These are phyloP conservation scores for Rhinatrema bivittatum DNA, from an alignment of 2,797 vertebrate species.

Conservation along the genomic window DNA sequence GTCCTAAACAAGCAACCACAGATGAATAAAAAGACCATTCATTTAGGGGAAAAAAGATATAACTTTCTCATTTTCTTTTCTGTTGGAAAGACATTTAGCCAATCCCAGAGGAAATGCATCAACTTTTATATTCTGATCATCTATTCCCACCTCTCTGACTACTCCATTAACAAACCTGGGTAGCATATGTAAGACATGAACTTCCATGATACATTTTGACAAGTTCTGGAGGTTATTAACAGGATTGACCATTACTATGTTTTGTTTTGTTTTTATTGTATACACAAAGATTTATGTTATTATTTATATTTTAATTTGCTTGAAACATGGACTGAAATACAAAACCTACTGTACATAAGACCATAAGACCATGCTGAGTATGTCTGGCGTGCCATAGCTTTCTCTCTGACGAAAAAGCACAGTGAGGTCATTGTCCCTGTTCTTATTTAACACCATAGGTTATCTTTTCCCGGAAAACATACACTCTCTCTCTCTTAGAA, in stretches of 20 bases:
- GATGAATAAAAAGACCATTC: conserved; percentile 73
- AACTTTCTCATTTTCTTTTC: conserved; percentile 67
- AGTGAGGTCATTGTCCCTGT: no score
- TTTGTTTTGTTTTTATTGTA: conserved; percentile 5
- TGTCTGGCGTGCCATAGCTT: no score
- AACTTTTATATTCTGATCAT: conserved; percentile 71
- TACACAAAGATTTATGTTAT: not conserved
- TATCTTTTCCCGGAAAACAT: no score
- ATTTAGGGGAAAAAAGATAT: conserved; percentile 68
- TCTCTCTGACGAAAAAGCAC: no score
- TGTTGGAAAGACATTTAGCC: conserved; percentile 70
- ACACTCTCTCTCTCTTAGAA: no score
- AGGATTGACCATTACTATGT: conserved; percentile 22
- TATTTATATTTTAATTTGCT: not conserved
- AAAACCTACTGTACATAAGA: no score
- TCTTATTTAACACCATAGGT: no score
- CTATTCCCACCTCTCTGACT: conserved; percentile 59
- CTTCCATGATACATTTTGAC: conserved; percentile 50
- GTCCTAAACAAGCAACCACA: conserved; percentile 65
- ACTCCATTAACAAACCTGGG: conserved; percentile 58
- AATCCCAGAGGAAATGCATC: conserved; percentile 70
- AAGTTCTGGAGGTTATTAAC: conserved; percentile 26
- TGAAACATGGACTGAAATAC: not conserved
- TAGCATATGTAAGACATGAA: conserved; percentile 38
- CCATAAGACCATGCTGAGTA: no score